Percentiles rank a stretch among this genome's conserved stretches.
Evolutionary conservation across 2,888 invertebrate genomes (phyloP).

Genomic region (Gordius sp.): DNA sequence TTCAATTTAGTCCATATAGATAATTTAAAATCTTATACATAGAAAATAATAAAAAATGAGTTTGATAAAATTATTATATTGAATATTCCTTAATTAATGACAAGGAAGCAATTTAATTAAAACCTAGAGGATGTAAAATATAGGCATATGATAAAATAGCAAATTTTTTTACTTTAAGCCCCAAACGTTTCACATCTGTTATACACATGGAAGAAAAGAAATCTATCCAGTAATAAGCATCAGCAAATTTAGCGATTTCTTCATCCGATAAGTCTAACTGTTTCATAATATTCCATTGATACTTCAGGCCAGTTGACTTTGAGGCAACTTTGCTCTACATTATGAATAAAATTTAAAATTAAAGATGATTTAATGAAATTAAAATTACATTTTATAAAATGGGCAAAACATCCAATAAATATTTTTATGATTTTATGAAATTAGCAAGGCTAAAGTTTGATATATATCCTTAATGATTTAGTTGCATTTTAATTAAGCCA

Average conservation of each 20-base stretch:
- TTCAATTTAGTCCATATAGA: too few species aligned
- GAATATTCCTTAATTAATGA: too few species aligned
- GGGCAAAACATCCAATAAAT: background rate
- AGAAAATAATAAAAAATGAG: too few species aligned
- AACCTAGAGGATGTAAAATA: constrained; percentile 11
- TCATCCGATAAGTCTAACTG: constrained; percentile 60
- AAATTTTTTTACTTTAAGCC: constrained; percentile 46
- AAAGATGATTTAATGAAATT: background rate
- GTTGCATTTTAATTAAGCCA: too few species aligned
- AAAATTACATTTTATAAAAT: constrained; percentile 15
- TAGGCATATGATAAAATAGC: constrained; percentile 2
- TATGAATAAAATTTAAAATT: background rate
- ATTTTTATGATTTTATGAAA: too few species aligned
- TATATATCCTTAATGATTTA: too few species aligned
- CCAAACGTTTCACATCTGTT: constrained; percentile 57
- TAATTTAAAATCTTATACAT: too few species aligned
- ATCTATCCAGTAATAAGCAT: constrained; percentile 69
- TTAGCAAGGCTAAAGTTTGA: too few species aligned
- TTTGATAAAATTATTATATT: too few species aligned
- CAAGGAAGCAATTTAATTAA: too few species aligned
- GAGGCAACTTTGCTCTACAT: constrained; percentile 69
- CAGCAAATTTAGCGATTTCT: constrained; percentile 71
- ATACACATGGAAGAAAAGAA: constrained; percentile 78
- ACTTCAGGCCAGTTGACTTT: constrained; percentile 60
- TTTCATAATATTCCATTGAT: constrained; percentile 96